Conservation (phyloP, 2,113 vertebrate genomes). For the Synodontis membranacea region DNA sequence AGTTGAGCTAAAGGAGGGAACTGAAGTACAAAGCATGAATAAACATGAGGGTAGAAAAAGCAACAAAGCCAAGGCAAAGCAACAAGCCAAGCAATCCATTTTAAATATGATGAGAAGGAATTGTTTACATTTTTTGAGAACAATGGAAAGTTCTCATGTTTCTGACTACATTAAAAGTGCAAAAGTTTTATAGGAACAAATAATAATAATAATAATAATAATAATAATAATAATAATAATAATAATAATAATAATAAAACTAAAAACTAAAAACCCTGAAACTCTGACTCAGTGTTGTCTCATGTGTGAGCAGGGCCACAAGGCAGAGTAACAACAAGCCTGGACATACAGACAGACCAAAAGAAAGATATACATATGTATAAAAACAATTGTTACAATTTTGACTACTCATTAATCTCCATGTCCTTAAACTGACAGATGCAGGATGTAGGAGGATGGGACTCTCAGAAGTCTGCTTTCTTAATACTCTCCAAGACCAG, state of each 20-base stretch:
- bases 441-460: not conserved
- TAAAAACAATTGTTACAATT: not conserved
- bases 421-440: not conserved
- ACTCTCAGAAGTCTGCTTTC: constrained; percentile 3
- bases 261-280: not conserved
- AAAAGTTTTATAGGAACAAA: not conserved
- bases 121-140: not conserved
- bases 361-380: not conserved
- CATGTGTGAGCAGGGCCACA: not conserved
- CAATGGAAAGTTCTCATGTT: not conserved
- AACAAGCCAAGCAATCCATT: not conserved
- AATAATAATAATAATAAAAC: too few species aligned
- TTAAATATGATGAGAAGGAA: not conserved
- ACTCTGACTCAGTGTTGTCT: not conserved
- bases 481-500: constrained; percentile 9
- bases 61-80: not conserved
- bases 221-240: too few species aligned
- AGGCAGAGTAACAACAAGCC: not conserved
- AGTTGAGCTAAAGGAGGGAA: not conserved
- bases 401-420: not conserved
- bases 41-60: constrained; percentile 14
- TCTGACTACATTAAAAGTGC: not conserved
- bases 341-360: not conserved
- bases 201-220: too few species aligned
- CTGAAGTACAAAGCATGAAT: constrained; percentile 15